phyloP scores from a whole-genome alignment of 2,113 vertebrate genomes.

The Petroica traversi region DNA sequence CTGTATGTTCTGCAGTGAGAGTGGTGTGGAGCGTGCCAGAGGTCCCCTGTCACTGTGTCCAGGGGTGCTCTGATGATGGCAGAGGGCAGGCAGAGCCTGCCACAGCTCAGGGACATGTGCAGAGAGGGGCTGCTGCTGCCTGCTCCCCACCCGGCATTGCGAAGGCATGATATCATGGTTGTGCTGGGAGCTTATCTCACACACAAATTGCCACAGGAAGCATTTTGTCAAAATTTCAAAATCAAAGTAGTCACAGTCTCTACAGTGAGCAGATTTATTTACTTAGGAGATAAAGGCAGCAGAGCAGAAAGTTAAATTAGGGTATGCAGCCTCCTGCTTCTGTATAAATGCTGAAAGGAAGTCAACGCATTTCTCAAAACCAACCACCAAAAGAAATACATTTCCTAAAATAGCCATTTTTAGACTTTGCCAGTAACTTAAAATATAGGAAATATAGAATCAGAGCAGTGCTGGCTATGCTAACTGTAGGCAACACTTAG shows the following conservation, averaged over 20 bases:
- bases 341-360: slow-evolving; percentile 14
- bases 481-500: neutral
- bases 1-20: neutral
- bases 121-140: neutral
- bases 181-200: slow-evolving; percentile 3
- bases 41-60: neutral
- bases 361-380: neutral
- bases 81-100: slow-evolving; percentile 63
- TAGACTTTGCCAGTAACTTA: neutral
- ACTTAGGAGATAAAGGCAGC: slow-evolving; percentile 27
- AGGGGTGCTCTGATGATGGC: neutral
- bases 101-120: fast-evolving
- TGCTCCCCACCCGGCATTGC: neutral
- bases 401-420: slow-evolving; percentile 2
- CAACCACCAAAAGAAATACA: neutral
- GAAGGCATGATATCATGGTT: neutral
- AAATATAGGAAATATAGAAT: neutral
- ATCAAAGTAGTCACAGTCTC: neutral
- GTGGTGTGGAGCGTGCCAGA: neutral
- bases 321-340: slow-evolving; percentile 10
- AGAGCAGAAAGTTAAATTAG: slow-evolving; percentile 28
- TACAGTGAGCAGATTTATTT: slow-evolving; percentile 15
- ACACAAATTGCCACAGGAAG: slow-evolving; percentile 38
- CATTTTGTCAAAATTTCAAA: slow-evolving; percentile 47
- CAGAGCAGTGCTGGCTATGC: neutral